Base-by-base conservation (phyloP, 2,113 vertebrate species). In the Anolis sagrei region DNA sequence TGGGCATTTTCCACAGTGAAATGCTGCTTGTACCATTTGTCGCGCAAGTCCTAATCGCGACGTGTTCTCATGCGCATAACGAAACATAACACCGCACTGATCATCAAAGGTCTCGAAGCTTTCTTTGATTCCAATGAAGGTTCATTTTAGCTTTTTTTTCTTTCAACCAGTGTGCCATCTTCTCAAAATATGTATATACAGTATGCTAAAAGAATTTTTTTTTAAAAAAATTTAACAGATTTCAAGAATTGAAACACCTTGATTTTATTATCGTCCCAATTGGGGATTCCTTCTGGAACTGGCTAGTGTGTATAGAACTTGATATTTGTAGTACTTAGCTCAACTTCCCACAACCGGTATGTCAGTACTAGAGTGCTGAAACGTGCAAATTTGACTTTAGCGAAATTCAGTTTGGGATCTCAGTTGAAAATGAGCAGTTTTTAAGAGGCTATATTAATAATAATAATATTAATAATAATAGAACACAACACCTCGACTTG, bases 51-150 rank as follows among this genome's bases (percentile, higher is more conserved):
- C 78, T 61, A 84, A 88, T 88, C 86, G 36, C 7, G 48, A 54
- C 51, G 3, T 14, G 4, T 9, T 27, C 8, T n/a, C 36, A 9
- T 18, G 16, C 8, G 70, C 14, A 16, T 19, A 68, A 66, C 8
- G n/a, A 66, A 66, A 66, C 64, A 29, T 66, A 23, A 16, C 80
- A 83, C 80, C 64, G 58, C 86, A 89, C 79, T 81, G 18, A 92
- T 90, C 88, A 84, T 44, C 2, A 76, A 95, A 95, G 95, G 95
- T 91, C 96, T 95, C 86, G 87, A 93, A 95, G 95, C 96, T 97
- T 95, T 91, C 95, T 96, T 95, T 91, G 95, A 95, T 96, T 95
- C 86, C 23, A 64, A 96, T 96, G 94, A 96, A 97, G 96, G 97
- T 93, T 97, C 96, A 95, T 96, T 94, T 96, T 95, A 93, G 94